Evolutionary conservation across 35 echinoderm and acorn worm genomes (phyloP).

Genomic region (Apostichopus japonicus): DNA sequence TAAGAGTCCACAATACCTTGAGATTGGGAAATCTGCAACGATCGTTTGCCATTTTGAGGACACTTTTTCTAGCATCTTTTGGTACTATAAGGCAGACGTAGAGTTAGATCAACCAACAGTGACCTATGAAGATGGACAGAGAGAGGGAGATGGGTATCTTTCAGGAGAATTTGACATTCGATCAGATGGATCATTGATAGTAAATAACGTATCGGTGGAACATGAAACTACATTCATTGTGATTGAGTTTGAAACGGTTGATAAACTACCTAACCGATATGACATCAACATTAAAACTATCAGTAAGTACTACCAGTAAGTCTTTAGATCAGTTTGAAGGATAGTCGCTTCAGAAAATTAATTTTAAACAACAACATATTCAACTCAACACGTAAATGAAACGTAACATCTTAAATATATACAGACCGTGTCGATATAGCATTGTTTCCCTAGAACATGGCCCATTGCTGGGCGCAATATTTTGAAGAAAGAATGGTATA

Average conservation of each 20-base stretch:
- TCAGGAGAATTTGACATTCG: background rate
- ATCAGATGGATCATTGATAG: background rate
- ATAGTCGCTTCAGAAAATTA: no score
- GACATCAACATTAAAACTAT: background rate
- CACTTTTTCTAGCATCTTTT: background rate
- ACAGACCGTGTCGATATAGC: no score
- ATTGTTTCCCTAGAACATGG: no score
- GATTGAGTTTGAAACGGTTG: background rate
- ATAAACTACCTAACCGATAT: background rate
- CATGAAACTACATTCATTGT: conserved; percentile 2
- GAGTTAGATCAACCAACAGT: background rate
- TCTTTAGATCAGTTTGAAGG: no score
- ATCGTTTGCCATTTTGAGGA: background rate
- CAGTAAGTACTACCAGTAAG: background rate
- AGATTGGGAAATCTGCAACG: background rate
- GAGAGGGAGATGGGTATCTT: background rate
- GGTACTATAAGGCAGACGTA: background rate
- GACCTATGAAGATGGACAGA: background rate
- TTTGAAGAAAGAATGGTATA: no score
- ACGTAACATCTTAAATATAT: no score
- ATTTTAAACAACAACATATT: no score
- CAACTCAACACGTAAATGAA: no score
- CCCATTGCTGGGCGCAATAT: no score
- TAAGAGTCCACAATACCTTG: conserved; percentile 8
- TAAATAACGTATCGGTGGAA: background rate